Evolutionary conservation across 1,140 invertebrate species (phyloP), one percentile per base, ranked within the genome.

Genomic region (Drosophila arawakana): DNA sequence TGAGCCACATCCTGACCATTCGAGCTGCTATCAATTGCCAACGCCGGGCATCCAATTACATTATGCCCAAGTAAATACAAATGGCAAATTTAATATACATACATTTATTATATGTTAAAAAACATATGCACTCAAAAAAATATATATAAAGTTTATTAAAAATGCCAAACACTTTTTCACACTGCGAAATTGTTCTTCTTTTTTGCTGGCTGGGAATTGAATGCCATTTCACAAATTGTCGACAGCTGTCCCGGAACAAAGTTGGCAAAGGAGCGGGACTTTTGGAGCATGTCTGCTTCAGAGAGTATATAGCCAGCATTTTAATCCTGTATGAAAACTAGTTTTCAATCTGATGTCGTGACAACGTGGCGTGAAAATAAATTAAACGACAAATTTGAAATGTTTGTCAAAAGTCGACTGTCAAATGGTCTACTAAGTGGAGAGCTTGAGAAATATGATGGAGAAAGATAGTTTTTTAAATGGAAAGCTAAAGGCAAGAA

Each of bases 301-400:
- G 41, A 43, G 41, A 30, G 25, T 30, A 5, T 30, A 41, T 52
- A 34, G 35, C 13, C 41, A 86, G 76, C 72, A 73, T 66, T 86
- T 79, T 75, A 88, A 73, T 80, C 83, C 69, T 67, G 52, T 79
- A 68, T 62, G 76, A 71, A 78, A 86, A 88, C 79, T 86, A 86
- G 79, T 82, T 78, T 81, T 47, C 75, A 54, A 78, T 69, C 67
- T 79, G 74, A 37, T 66, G 78, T 57, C 61, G 25, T 69, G 82
- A 60, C 72, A 76, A 75, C 72, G 72, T 71, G 58, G 69, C 62
- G 72, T 59, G 79, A 88, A 88, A 76, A 74, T 66, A 79, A 88
- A 88, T 82, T 74, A 73, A 73, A 66, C 25, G 70, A 59, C 44
- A 47, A 74, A 73, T 60, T 60, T 76, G 10, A 49, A 61, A n/a